Evolutionary conservation across 2,113 vertebrate species (phyloP), one percentile per base, ranked within the genome.

Genomic region (Hystrix brachyura): DNA sequence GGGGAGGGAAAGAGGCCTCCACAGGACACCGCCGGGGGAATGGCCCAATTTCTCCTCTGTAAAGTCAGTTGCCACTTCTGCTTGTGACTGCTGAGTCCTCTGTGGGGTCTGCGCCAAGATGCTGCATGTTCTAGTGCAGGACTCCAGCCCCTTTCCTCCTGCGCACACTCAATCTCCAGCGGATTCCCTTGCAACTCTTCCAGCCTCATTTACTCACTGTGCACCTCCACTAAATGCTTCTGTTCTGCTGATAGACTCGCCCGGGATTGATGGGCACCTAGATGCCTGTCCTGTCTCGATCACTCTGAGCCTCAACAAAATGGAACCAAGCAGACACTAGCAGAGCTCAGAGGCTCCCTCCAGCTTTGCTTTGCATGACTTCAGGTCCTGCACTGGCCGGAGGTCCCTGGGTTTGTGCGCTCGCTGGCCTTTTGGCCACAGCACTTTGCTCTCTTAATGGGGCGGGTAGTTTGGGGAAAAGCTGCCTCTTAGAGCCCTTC

Each of bases 91-190:
- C n/a, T 25, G 25, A 57, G 53, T 48, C 71, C 53, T 43, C 51
- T 21, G 34, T 60, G 43, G 87, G 53, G 12, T 74, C 8, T 14
- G 4, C 12, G 43, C 27, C 78, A 32, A 53, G 19, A 32, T 62
- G 72, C 13, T 59, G 57, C 11, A 8, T 55, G 62, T 46, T 87
- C 60, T 59, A 60, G 59, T n/a, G 5, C 4, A 13, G 43, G 53
- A 27, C 25, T 18, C 23, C 32, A 4, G n/a, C 25, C 4, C 46
- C 23, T 62, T 87, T 64, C 62, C 65, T 83, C 0, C 0, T 3
- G 17, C 7, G 19, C 34, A 32, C 27, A 4, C 6, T 18, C 4
- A 29, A 10, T 48, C 65, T 64, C 17, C 11, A n/a, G 15, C 18
- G 78, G 62, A 53, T 60, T 72, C 29, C 57, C 29, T 38, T 38